These are phyloP conservation scores for Orchesella cincta DNA, from an alignment of 1,140 invertebrate genomes.

Conservation along the genomic window DNA sequence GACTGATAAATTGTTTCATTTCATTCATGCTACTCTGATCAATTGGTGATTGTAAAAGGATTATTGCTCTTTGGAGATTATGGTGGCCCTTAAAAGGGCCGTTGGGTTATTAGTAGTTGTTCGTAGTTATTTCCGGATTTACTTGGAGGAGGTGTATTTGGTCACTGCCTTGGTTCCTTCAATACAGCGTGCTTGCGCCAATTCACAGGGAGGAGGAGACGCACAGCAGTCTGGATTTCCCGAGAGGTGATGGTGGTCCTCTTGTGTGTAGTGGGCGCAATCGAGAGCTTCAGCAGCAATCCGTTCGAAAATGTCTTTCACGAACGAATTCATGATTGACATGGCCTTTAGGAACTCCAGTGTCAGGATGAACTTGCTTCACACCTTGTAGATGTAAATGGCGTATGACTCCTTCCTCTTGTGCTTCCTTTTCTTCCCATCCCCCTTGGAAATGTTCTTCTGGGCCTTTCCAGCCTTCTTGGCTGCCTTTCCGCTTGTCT, in stretches of 20 bases:
- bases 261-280: slow-evolving; percentile 72
- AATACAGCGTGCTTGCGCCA: slow-evolving; percentile 65
- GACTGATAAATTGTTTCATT: neutral
- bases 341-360: slow-evolving; percentile 68
- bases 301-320: slow-evolving; percentile 69
- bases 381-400: slow-evolving; percentile 70
- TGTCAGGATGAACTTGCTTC: slow-evolving; percentile 71
- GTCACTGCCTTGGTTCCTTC: slow-evolving; percentile 65
- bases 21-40: neutral
- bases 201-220: slow-evolving; percentile 65
- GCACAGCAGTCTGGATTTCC: slow-evolving; percentile 66
- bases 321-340: slow-evolving; percentile 69
- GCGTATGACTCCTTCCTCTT: slow-evolving; percentile 68
- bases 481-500: slow-evolving; percentile 52
- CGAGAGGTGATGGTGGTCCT: slow-evolving; percentile 54
- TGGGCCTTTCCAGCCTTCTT: slow-evolving; percentile 54
- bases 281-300: slow-evolving; percentile 69
- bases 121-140: slow-evolving; percentile 45
- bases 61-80: slow-evolving; percentile 36
- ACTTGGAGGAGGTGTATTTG: slow-evolving; percentile 63
- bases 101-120: slow-evolving; percentile 24
- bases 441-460: slow-evolving; percentile 52
- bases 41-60: neutral
- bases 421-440: slow-evolving; percentile 59
- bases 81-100: slow-evolving; percentile 42